Percentiles rank a stretch among this genome's conserved stretches.
Evolutionary conservation across 30 jellyfish, hydroid and myxozoan genomes (phyloP).

Genomic region (Sanderia malayensis): DNA sequence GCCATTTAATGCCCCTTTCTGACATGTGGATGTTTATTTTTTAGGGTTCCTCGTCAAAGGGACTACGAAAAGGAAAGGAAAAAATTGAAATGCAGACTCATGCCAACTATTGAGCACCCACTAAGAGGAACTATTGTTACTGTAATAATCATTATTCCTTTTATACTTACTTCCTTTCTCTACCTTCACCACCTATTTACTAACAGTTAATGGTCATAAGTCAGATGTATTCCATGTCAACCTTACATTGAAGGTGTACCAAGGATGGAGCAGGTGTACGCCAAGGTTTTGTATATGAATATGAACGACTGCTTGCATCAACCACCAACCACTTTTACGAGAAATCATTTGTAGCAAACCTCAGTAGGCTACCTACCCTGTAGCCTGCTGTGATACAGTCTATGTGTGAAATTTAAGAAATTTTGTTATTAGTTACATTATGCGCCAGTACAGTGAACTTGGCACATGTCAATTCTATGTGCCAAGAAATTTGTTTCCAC

Average conservation of each 20-base stretch:
- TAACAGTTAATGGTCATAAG: neutral
- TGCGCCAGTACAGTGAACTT: too few species aligned
- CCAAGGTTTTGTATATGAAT: neutral
- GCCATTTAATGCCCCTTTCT: too few species aligned
- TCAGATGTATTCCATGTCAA: neutral
- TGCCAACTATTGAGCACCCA: constrained; percentile 76
- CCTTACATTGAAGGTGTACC: neutral
- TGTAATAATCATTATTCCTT: constrained; percentile 12
- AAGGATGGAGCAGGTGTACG: neutral
- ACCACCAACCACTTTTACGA: too few species aligned
- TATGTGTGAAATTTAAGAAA: too few species aligned
- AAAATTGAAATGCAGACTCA: constrained; percentile 7
- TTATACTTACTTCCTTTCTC: neutral
- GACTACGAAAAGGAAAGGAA: constrained; percentile 63
- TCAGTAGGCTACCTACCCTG: too few species aligned
- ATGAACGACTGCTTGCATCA: neutral
- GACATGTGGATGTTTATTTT: too few species aligned
- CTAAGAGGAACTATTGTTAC: constrained; percentile 75
- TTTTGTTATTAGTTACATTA: too few species aligned
- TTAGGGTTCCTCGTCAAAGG: constrained; percentile 70
- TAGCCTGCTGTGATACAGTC: too few species aligned
- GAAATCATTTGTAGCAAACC: too few species aligned
- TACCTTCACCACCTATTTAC: neutral
- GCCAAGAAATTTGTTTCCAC: too few species aligned
- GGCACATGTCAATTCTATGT: too few species aligned